Base-by-base conservation (phyloP, 2,113 vertebrate species). In the Cromileptes altivelis region DNA sequence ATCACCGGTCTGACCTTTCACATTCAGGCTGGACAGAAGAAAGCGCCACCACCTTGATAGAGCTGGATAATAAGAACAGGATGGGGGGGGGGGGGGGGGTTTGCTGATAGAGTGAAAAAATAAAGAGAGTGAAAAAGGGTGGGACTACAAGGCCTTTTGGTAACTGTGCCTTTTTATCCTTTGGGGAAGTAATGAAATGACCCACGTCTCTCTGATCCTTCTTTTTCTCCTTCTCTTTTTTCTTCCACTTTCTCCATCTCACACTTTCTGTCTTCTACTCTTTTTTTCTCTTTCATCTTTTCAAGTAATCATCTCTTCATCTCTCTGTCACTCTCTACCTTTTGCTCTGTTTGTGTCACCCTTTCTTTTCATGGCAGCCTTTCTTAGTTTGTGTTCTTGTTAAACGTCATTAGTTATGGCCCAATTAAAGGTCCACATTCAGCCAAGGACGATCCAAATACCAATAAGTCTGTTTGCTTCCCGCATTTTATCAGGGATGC, bases 1-100 rank as follows among this genome's bases (percentile, higher is more conserved):
- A 94, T 91, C 94, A 92, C 88, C 79, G 77, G 84, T 68, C 85
- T 94, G 93, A 95, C 92, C 95, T 94, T 90, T 95, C 90, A 96
- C 92, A 94, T 94, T 93, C 91, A 94, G 74, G 40, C 78, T 81
- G 88, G 90, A 88, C 81, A 84, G 85, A 89, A 81, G 87, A 89
- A 90, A 89, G 89, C 85, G 45, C 50, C 69, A 80, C 64, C 88
- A 92, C 91, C 77, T 81, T 91, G 90, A 91, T 85, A 81, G 94
- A 94, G 93, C 87, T 72, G 67, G 90, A 90, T 94, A 94, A 95
- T 92, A 94, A 93, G 89, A 90, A 84, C 57, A 80, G 65, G 83
- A 67, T 75, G 85, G 65, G 2, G 33, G 69, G 37, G 71, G 68
- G 17, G 23, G 65, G 52, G 70, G 63, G 9, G 27, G 30, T 55